phyloP scores from a whole-genome alignment of 1,140 invertebrate species.

The silkworm (Bombyx mori) region ASM3026992v2 NC_085112.1:7514501-7515000 shows the following conservation, averaged over 20 bases:
- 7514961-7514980: conserved; percentile 23
- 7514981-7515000: conserved; percentile 40
- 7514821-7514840: conserved; percentile 21
- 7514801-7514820: conserved; percentile 23
- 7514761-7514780: conserved; percentile 25
- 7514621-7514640: background rate
- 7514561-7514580: conserved; percentile 17
- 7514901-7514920: conserved; percentile 20
- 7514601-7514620: conserved; percentile 12
- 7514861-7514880: background rate
- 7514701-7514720: background rate
- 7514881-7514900: conserved; percentile 13
- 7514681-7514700: background rate
- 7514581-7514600: conserved; percentile 18
- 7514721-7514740: conserved; percentile 19
- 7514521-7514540: conserved; percentile 73
- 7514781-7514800: conserved; percentile 29
- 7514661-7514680: conserved; percentile 5
- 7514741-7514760: conserved; percentile 24
- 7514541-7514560: conserved; percentile 11
- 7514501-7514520: conserved; percentile 93
- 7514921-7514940: conserved; percentile 15
- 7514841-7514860: conserved; percentile 26
- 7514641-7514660: no score
- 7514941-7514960: conserved; percentile 19